Evolutionary conservation across 2,888 invertebrate genomes (phyloP).

Genomic region (Thera britannica): DNA sequence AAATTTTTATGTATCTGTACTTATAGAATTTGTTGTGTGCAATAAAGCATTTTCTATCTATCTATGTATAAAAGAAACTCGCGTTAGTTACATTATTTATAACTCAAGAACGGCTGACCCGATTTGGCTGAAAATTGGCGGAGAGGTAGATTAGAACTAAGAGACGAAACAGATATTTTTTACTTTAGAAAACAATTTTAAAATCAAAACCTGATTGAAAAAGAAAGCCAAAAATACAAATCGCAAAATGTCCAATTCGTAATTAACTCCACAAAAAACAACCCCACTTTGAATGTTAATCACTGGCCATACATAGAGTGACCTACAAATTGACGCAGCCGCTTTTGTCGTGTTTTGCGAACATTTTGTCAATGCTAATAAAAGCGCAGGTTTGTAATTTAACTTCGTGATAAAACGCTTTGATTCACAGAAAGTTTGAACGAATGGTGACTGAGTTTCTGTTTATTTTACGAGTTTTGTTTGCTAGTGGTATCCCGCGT

Average conservation of each 20-base stretch:
- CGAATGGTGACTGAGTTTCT: constrained; percentile 1
- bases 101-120: no score
- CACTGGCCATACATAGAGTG: constrained; percentile 9
- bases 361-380: constrained; percentile 46
- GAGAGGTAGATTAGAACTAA: no score
- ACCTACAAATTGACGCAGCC: constrained; percentile 17
- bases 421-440: constrained; percentile 26
- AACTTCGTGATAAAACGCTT: constrained; percentile 53
- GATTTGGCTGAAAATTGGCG: no score
- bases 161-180: no score
- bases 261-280: constrained; percentile 4
- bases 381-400: constrained; percentile 51
- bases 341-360: constrained; percentile 31
- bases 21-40: no score
- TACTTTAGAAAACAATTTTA: no score
- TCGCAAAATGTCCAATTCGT: neutral
- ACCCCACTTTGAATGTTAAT: constrained; percentile 16
- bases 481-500: no score
- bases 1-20: no score
- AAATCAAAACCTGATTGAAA: no score
- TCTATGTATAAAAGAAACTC: no score
- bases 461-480: neutral
- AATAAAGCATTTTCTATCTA: no score
- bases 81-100: no score
- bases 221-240: neutral